Evolutionary conservation across 2,888 invertebrate genomes (phyloP), one percentile per base, ranked within the genome.

Genomic region (Danaus chrysippus): DNA sequence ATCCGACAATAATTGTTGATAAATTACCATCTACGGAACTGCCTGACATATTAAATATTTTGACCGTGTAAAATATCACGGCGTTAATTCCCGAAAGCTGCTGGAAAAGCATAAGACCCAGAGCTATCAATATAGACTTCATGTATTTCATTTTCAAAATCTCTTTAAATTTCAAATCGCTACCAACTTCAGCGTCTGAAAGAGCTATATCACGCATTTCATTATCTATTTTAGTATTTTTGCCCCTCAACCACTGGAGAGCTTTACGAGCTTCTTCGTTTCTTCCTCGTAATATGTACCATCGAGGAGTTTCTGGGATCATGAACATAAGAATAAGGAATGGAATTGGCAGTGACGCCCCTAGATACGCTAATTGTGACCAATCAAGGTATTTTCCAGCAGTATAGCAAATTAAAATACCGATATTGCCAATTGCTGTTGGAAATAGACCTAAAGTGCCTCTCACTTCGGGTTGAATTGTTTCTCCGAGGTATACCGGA

Each of bases 51-150:
- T 95, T 86, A 83, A 98, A 98, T 72, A 99, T 98, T 67, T 92
- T 91, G 0, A 96, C 96, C 0, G 98, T 97, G 79, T 98, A 98
- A 87, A 98, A 98, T 81, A 99, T 97, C 59, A 99, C 96, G 8
- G 98, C 98, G 83, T 99, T 99, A 71, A 98, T 98, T 19, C 98
- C 98, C 65, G 96, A 96, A 76, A 97, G 85, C 82, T 99, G 99
- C 84, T 99, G 99, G 88, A 98, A 98, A 68, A 97, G 94, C 98
- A 98, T 98, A 57, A 99, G 91, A 0, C 96, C 96, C 62, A 98
- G 83, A 2, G 95, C 95, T 69, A 98, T 96, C 17, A 94, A 83
- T 62, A 98, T 89, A 0, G 98, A 96, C 76, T 95, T 95, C 69
- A 95, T 83, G 74, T 97, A 94, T 70, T 93, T 93, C 49, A 92